These are phyloP conservation scores for Ladona fulva DNA, from an alignment of 1,140 invertebrate species.

Conservation along the genomic window DNA sequence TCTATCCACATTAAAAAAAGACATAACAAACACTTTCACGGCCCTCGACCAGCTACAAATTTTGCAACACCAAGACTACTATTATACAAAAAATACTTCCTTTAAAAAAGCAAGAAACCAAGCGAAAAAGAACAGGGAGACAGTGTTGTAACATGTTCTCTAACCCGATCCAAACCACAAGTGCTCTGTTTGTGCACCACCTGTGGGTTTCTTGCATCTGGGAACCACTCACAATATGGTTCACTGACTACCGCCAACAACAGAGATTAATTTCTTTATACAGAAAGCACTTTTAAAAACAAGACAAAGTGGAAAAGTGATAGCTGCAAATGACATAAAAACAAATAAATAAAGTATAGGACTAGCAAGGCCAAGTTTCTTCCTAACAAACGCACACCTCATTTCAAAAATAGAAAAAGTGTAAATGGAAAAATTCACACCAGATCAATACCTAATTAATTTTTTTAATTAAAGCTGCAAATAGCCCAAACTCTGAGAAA, in stretches of 20 bases:
- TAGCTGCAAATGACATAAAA: constrained; percentile 1
- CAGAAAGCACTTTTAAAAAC: not conserved
- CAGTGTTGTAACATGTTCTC: not conserved
- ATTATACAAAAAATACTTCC: not conserved
- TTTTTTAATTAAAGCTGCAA: not conserved
- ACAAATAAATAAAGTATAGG: not conserved
- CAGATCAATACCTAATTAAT: not conserved
- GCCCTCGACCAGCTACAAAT: not conserved
- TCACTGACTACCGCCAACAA: not conserved
- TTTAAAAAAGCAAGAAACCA: not conserved
- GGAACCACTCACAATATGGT: not conserved
- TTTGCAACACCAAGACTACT: not conserved
- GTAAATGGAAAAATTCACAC: constrained; percentile 4
- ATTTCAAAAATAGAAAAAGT: not conserved
- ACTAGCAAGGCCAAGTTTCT: not conserved
- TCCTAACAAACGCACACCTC: not conserved
- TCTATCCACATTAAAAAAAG: constrained; percentile 7
- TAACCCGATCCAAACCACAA: not conserved
- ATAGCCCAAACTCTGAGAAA: not conserved
- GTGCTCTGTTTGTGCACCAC: not conserved
- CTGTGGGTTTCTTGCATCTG: not conserved
- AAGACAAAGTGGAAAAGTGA: not conserved
- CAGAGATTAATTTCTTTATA: not conserved
- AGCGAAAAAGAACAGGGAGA: not conserved
- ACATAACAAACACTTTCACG: not conserved